Evolutionary conservation across 2,113 vertebrate species (phyloP), one percentile per base, ranked within the genome.

Genomic region (Myotis lucifugus): DNA sequence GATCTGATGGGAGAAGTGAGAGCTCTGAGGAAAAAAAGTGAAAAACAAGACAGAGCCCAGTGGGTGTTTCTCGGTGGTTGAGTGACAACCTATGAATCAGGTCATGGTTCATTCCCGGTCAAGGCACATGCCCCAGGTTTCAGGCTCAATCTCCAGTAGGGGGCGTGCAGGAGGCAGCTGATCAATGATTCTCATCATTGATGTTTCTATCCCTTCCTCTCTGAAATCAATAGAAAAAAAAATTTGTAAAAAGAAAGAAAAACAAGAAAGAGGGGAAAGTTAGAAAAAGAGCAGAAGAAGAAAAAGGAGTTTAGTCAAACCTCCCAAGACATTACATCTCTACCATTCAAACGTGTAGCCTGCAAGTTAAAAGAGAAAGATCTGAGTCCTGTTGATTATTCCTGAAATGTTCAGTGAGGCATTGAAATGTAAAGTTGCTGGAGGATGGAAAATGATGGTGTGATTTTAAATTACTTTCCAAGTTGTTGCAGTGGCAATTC

Each of bases 391-490:
- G 3, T 73, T 67, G 48, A 54, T 86, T 77, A 73, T 59, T 85
- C 86, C n/a, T 23, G 67, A 73, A 32, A 67, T 27, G 42, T 25
- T 69, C 85, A 52, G 17, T 1, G 10, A 94, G 34, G 61, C 56
- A 74, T 8, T 88, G 72, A 85, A 67, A 92, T 82, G 59, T 37
- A 86, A 90, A 90, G 66, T 72, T 86, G 14, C 42, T 73, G 54
- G 9, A 21, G 48, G 15, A 11, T 67, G 13, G 42, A 40, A 56
- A 76, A 92, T n/a, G 66, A 86, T 34, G 50, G 70, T 29, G 72
- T 84, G 84, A 64, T 83, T 89, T 89, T 87, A 83, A 96, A 85
- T 83, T 67, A 83, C 69, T 93, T 69, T n/a, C 74, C 59, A 86
- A 88, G 67, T 91, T 81, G 66, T 85, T 67, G 29, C 37, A 77